Conservation (phyloP, 2,797 vertebrate species). For the Silurus lanzhouensis region DNA sequence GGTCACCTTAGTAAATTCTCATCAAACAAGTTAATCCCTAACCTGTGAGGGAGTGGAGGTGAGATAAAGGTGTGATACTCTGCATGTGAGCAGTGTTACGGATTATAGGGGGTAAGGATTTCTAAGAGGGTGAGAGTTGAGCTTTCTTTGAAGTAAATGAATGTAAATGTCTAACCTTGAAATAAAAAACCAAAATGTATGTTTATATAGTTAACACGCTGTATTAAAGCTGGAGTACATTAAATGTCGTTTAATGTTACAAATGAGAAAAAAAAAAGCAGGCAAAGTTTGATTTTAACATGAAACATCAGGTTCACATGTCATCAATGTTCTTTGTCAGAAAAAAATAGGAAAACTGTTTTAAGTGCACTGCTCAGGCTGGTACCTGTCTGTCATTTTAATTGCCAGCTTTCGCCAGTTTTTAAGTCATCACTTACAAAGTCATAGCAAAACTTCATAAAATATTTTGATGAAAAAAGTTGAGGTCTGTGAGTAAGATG, state of each 20-base stretch:
- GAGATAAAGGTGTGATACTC: slow-evolving; percentile 6
- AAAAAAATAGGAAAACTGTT: slow-evolving; percentile 35
- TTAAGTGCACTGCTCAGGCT: slow-evolving; percentile 46
- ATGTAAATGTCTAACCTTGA: slow-evolving; percentile 16
- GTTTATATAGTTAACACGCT: slow-evolving; percentile 6
- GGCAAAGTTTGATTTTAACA: slow-evolving; percentile 35
- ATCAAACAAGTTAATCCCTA: slow-evolving; percentile 20
- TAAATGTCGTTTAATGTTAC: background rate
- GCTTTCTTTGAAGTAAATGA: slow-evolving; percentile 8
- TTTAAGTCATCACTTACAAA: slow-evolving; percentile 49
- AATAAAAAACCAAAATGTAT: background rate
- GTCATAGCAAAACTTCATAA: slow-evolving; percentile 50
- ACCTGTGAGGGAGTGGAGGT: slow-evolving; percentile 30
- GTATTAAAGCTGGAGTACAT: background rate
- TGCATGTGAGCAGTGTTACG: slow-evolving; percentile 1
- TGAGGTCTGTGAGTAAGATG: slow-evolving; percentile 18
- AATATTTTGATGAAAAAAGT: slow-evolving; percentile 42
- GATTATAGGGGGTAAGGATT: slow-evolving; percentile 1
- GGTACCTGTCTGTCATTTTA: slow-evolving; percentile 52
- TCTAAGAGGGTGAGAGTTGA: slow-evolving; percentile 11
- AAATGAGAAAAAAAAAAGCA: background rate
- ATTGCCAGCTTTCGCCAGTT: slow-evolving; percentile 51
- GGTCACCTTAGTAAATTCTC: slow-evolving; percentile 51
- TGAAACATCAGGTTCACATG: slow-evolving; percentile 33
- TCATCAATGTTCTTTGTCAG: slow-evolving; percentile 35